A percentile compares a stretch with the other conserved stretches of the same genome.
These are phyloP conservation scores for Corythaixoides concolor DNA, from an alignment of 2,113 vertebrate genomes.

Conservation along the genomic window DNA sequence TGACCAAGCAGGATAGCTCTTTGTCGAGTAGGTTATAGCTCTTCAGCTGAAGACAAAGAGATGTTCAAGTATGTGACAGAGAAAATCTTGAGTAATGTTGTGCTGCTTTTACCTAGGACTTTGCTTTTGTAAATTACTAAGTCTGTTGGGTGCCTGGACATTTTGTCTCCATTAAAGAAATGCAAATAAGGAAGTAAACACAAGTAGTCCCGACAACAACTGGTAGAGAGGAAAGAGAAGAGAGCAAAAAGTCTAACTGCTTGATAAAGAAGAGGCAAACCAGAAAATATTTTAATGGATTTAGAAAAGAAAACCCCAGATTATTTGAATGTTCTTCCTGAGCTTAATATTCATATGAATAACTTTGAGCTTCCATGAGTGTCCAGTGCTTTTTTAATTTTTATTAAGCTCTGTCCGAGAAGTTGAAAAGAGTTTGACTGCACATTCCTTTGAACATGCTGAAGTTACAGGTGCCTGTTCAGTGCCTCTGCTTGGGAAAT, in stretches of 20 bases:
- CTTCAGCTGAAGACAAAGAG: background rate
- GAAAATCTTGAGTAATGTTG: background rate
- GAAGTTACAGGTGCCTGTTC: background rate
- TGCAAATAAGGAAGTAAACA: slow-evolving; percentile 13
- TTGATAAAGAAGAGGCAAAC: background rate
- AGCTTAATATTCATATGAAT: background rate
- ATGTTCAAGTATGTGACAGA: background rate
- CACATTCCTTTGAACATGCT: background rate
- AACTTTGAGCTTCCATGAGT: background rate
- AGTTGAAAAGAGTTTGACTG: background rate
- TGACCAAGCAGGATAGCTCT: background rate
- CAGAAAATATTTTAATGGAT: background rate
- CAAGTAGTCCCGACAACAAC: background rate
- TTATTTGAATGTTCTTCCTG: background rate
- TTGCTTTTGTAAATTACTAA: background rate
- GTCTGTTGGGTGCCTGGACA: background rate
- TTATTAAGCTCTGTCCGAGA: background rate
- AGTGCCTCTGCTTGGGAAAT: background rate
- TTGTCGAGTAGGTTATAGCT: background rate
- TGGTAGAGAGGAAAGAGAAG: background rate
- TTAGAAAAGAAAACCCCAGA: background rate
- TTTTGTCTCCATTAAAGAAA: background rate
- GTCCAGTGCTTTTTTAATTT: background rate
- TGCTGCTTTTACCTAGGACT: background rate
- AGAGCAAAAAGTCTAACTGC: background rate